Base-by-base conservation (phyloP, 2,113 vertebrate genomes). In the Cephalopterus ornatus region DNA sequence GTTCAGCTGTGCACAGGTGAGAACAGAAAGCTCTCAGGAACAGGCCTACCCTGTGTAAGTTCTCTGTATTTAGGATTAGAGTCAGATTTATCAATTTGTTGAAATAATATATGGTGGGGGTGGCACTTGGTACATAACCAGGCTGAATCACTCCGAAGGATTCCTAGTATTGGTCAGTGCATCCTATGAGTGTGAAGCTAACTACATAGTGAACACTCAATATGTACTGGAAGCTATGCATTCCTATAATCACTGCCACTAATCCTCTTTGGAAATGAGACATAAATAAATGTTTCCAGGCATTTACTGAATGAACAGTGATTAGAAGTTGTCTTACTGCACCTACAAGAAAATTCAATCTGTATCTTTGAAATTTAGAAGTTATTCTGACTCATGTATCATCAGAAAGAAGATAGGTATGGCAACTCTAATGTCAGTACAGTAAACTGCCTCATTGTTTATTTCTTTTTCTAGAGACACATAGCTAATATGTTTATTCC, bases 381-480 rank as follows among this genome's bases (percentile, higher is more conserved):
- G 14, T 5, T 71, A 32, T 53, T 80, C 58, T 42, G 39, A 76
- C n/a, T 12, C 7, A 28, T n/a, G 11, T 78, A 42, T 27, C 46
- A 89, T 62, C 28, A 55, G 39, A 77, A 92, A 74, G 42, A 80
- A 70, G 17, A 56, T 22, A 53, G 23, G 73, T 72, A 37, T 2
- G 24, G 33, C 13, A 71, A 23, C 26, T 66, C 59, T 46, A 72
- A 83, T 28, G 27, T 76, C 71, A 83, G 50, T 27, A 42, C 32
- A 63, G 37, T 67, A 42, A 94, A 44, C 8, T 26, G 9, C 77
- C 30, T 77, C 55, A 41, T 42, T 26, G 37, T 66, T 91, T 93
- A 28, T 92, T 83, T 85, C 35, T 92, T 94, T 91, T 94, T 84
- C 55, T 83, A 63, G 30, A 86, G 78, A 41, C 46, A 85, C 42